These are phyloP conservation scores for Cettia cetti DNA, from an alignment of 2,113 vertebrate species.

Conservation along the genomic window DNA sequence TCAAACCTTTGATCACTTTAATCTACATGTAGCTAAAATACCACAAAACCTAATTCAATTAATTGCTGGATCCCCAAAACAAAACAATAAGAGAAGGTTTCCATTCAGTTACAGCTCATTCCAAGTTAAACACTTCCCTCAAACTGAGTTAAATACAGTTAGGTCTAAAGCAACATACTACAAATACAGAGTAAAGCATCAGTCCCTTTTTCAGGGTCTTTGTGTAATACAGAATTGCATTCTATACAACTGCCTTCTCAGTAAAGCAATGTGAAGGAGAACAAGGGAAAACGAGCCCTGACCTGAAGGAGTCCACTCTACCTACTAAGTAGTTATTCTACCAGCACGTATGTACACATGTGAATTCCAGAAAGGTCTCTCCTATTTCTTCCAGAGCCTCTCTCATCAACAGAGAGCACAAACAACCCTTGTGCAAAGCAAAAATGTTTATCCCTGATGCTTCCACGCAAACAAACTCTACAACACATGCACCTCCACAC, in stretches of 20 bases:
- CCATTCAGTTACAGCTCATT: not conserved
- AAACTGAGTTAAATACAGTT: not conserved
- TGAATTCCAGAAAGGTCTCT: not conserved
- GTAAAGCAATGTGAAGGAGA: not conserved
- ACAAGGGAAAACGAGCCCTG: not conserved
- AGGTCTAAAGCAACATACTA: not conserved
- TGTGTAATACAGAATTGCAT: not conserved
- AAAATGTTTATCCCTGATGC: not conserved
- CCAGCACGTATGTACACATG: fast-evolving
- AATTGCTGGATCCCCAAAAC: not conserved
- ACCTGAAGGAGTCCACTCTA: not conserved
- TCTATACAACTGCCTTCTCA: not conserved
- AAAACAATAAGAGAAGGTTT: not conserved
- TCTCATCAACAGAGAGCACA: not conserved
- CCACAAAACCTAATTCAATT: not conserved
- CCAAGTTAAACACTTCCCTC: not conserved
- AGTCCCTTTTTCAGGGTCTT: not conserved
- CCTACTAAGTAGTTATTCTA: not conserved
- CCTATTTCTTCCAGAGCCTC: not conserved
- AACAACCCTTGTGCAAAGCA: not conserved
- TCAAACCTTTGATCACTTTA: not conserved
- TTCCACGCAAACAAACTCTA: not conserved
- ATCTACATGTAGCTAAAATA: not conserved
- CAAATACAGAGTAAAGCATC: not conserved
- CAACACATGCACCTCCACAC: not conserved